These are phyloP conservation scores for Yponomeuta sedellus DNA, from an alignment of 2,888 invertebrate species.

Conservation along the genomic window DNA sequence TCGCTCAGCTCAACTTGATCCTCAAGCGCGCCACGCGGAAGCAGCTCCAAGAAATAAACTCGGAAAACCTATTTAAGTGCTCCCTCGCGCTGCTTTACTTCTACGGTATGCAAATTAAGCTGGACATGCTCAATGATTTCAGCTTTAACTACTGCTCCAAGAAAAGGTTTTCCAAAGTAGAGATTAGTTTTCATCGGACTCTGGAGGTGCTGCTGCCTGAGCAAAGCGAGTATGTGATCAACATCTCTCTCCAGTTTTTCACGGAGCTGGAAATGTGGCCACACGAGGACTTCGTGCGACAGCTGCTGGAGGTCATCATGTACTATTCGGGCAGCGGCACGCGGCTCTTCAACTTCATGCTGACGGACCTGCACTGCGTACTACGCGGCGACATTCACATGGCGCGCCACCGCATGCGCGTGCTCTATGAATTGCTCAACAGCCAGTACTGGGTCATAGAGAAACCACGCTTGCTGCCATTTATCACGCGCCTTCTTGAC, in stretches of 20 bases:
- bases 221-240: slow-evolving; percentile 40
- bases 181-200: not conserved
- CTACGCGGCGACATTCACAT: slow-evolving; percentile 43
- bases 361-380: slow-evolving; percentile 47
- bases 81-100: slow-evolving; percentile 46
- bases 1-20: slow-evolving; percentile 36
- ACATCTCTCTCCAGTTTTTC: slow-evolving; percentile 44
- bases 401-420: slow-evolving; percentile 60
- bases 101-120: slow-evolving; percentile 51
- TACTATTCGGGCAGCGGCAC: slow-evolving; percentile 42
- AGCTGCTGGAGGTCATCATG: slow-evolving; percentile 46
- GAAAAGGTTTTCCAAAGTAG: slow-evolving; percentile 32
- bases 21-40: slow-evolving; percentile 26
- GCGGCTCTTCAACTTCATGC: slow-evolving; percentile 43
- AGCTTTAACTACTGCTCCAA: slow-evolving; percentile 36
- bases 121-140: slow-evolving; percentile 36
- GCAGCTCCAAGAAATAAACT: not conserved
- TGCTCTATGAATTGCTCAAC: slow-evolving; percentile 67
- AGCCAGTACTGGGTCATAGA: slow-evolving; percentile 63
- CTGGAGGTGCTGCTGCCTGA: slow-evolving; percentile 42
- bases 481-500: slow-evolving; percentile 59
- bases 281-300: slow-evolving; percentile 44
- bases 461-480: slow-evolving; percentile 46
- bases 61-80: slow-evolving; percentile 34
- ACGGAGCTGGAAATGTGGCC: slow-evolving; percentile 42